These are phyloP conservation scores for Falcunculus frontatus DNA, from an alignment of 2,113 vertebrate species.

Conservation along the genomic window DNA sequence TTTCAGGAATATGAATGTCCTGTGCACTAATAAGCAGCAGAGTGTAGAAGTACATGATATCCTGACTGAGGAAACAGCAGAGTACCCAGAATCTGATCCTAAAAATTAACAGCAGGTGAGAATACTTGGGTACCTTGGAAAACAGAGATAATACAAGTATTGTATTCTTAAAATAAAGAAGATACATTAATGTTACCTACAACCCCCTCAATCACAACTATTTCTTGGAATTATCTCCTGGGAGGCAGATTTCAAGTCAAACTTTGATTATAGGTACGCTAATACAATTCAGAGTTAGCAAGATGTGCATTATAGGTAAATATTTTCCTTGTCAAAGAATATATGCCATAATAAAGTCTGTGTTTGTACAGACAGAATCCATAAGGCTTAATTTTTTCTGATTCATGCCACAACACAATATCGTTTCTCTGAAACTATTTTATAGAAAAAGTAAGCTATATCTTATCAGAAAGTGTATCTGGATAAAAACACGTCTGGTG, in stretches of 20 bases:
- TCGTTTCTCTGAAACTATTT: neutral
- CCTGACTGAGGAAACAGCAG: neutral
- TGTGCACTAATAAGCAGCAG: neutral
- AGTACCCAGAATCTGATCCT: neutral
- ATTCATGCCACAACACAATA: neutral
- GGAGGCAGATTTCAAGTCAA: neutral
- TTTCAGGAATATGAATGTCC: neutral
- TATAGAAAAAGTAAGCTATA: neutral
- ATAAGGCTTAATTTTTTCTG: neutral
- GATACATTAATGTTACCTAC: neutral
- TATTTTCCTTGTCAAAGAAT: neutral
- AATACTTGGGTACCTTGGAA: neutral
- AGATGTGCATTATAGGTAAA: neutral
- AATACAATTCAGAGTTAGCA: neutral
- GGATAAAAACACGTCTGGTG: neutral
- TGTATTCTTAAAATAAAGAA: neutral
- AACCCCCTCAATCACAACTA: neutral
- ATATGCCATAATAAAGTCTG: neutral
- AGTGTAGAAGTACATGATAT: neutral
- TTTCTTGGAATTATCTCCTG: neutral
- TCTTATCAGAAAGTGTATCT: neutral
- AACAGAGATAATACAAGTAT: neutral
- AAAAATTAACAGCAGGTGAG: neutral
- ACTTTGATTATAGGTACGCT: neutral
- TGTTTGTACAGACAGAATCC: neutral